Evolutionary conservation across 2,888 invertebrate species (phyloP).

Genomic region (Junonia oenone): DNA sequence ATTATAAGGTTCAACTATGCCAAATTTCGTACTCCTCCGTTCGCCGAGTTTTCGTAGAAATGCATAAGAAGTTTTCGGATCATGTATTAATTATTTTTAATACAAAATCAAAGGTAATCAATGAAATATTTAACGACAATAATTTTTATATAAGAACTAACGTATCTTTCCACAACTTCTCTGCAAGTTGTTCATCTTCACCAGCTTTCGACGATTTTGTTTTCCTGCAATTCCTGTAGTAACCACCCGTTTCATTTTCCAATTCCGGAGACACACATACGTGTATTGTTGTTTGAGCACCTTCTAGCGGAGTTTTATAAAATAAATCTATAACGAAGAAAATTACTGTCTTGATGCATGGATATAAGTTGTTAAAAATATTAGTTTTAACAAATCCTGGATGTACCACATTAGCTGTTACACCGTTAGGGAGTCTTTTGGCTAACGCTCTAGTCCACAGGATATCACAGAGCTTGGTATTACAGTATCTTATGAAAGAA

Average conservation of each 20-base stretch:
- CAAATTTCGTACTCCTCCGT: no score
- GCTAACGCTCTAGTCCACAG: conserved; percentile 65
- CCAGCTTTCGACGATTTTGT: conserved; percentile 71
- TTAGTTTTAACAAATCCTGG: conserved; percentile 90
- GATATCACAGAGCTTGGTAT: conserved; percentile 61
- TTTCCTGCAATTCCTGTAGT: conserved; percentile 87
- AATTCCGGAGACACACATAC: conserved; percentile 86
- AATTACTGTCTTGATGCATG: conserved; percentile 59
- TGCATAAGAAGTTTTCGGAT: no score
- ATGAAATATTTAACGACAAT: not conserved
- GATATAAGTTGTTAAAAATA: conserved; percentile 83
- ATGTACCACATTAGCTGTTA: conserved; percentile 89
- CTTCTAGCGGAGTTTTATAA: conserved; percentile 85
- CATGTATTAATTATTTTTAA: no score
- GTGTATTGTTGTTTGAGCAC: conserved; percentile 88
- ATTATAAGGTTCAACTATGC: no score
- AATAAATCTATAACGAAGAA: conserved; percentile 77
- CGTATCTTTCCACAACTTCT: conserved; percentile 85
- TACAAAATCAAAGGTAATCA: no score
- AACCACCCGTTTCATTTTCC: conserved; percentile 84
- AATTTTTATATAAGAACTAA: conserved; percentile 23
- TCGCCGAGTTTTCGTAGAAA: no score
- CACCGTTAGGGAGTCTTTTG: conserved; percentile 63
- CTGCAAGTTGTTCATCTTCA: conserved; percentile 82
- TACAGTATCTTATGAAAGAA: conserved; percentile 47